These are phyloP conservation scores for Hoplias malabaricus DNA, from an alignment of 2,113 vertebrate genomes.

Conservation along the genomic window DNA sequence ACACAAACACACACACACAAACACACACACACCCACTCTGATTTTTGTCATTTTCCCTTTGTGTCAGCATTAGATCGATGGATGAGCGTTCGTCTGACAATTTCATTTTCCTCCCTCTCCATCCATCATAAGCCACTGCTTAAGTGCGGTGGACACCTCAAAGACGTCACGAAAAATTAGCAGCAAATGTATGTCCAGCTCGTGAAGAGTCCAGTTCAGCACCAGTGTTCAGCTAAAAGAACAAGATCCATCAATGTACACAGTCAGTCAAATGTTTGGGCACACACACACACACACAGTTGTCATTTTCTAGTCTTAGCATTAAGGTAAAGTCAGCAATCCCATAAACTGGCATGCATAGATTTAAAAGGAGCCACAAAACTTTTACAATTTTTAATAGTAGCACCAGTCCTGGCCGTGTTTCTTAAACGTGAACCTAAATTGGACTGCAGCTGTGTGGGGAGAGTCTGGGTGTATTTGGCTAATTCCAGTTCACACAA, in stretches of 20 bases:
- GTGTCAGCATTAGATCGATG: constrained; percentile 28
- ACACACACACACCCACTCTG: neutral
- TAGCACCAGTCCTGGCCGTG: too few species aligned
- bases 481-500: too few species aligned
- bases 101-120: constrained; percentile 17
- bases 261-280: neutral
- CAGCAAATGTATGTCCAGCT: neutral
- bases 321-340: too few species aligned
- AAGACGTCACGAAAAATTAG: neutral
- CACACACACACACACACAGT: neutral
- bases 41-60: neutral
- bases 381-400: too few species aligned
- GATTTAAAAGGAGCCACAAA: too few species aligned
- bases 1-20: neutral
- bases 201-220: neutral
- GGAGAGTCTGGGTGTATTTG: too few species aligned
- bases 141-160: constrained; percentile 14
- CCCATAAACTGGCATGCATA: too few species aligned
- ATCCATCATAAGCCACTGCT: neutral
- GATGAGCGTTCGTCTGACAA: constrained; percentile 29
- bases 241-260: neutral
- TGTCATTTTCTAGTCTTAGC: too few species aligned
- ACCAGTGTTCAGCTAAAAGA: neutral
- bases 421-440: too few species aligned
- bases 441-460: too few species aligned